Base-by-base conservation (phyloP, 2,113 vertebrate species). In the Pterocles burchelli region DNA sequence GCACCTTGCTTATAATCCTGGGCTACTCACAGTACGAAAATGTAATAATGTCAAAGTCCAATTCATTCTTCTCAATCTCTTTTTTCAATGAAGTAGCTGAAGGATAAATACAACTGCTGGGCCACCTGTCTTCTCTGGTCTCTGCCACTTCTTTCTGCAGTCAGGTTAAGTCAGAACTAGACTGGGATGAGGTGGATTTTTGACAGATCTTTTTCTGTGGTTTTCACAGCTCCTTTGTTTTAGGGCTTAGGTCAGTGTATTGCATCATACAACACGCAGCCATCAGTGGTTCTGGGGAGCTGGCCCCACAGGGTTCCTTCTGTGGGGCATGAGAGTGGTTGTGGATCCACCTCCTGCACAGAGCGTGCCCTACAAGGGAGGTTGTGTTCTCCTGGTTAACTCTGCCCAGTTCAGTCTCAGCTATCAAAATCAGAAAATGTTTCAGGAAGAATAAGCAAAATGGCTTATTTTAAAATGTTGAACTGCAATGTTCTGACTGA, bases 241-340 rank as follows among this genome's bases (percentile, higher is more conserved):
- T 51, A 17, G 20, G n/a, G 5, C 19, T 54, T 31, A 29, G n/a
- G 11, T 25, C 31, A 41, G 14, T 11, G 21, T 22, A 25, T 31
- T 21, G 7, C 49, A 61, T 72, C 43, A 13, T 15, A 6, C 15
- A n/a, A 20, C 10, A 29, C 0, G 1, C 41, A 91, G 24, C 0
- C 2, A 3, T 25, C 2, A 0, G 7, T 48, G 45, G 0, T 61
- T 88, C 58, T 3, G 7, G 33, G 28, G 20, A 36, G 3, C 0
- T 84, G 46, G 17, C 16, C 26, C 20, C 7, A 8, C 3, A 25
- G 13, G 11, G 2, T 17, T 41, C 17, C 41, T 51, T 84, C 52
- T 46, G 1, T n/a, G 34, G 22, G 18, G 1, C 7, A 7, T 19
- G 45, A 52, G 26, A 82, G 65, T 6, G 24, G 6, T 14, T 49